Conservation (phyloP, 1,140 invertebrate genomes). For the Chionoecetes opilio region DNA sequence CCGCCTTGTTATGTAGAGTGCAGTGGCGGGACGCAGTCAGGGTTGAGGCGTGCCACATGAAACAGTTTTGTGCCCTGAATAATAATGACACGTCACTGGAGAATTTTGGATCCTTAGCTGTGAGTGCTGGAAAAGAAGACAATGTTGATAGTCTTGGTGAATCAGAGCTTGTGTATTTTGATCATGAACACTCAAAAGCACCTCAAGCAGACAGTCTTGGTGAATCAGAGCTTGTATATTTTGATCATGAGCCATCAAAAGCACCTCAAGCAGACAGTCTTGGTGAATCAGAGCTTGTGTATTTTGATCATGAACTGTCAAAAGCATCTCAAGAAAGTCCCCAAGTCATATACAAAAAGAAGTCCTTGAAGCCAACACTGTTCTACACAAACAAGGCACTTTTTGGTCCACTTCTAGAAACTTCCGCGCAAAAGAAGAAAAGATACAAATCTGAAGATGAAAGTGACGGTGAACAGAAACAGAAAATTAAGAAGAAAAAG, state of each 20-base stretch:
- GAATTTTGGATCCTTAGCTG: neutral
- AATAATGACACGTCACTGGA: neutral
- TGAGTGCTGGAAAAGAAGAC: neutral
- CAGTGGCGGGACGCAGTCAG: no score
- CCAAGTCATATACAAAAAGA: neutral
- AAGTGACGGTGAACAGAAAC: neutral
- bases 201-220: no score
- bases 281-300: conserved; percentile 36
- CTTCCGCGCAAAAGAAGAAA: conserved; percentile 39
- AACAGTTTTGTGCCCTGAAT: neutral
- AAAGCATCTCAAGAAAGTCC: neutral
- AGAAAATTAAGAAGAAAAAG: neutral
- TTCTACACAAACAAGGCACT: conserved; percentile 47
- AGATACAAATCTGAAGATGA: neutral
- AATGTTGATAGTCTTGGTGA: neutral
- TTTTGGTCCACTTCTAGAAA: conserved; percentile 65
- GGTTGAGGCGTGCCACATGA: neutral
- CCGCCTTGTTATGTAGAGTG: neutral
- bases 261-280: no score
- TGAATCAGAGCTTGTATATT: no score
- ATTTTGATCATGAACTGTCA: conserved; percentile 22
- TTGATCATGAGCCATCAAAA: no score
- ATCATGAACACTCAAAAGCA: neutral
- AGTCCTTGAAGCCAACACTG: neutral
- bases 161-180: conserved; percentile 44